Base-by-base conservation (phyloP, 2,888 invertebrate genomes). In the Leucoma salicis region DNA sequence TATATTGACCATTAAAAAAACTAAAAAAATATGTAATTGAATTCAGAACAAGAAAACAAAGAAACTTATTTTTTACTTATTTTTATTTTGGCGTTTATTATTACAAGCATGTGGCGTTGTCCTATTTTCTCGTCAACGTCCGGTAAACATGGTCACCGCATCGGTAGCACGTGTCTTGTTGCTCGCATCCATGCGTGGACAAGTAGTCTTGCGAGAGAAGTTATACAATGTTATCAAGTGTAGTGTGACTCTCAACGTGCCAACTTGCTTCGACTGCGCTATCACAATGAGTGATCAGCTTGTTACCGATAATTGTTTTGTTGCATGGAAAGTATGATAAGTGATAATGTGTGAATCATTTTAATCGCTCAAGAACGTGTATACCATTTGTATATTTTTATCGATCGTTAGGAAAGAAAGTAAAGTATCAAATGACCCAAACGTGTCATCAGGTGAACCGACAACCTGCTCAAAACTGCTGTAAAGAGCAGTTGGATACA, bases 161-260 rank as follows among this genome's bases (percentile, higher is more conserved):
- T 25, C 25, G 27, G 2, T 12, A 42, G 42, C 48, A 48, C 48
- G 48, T 48, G 48, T 41, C 29, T 27, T 7, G 35, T 14, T 35
- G 37, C 32, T 14, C 35, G 32, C 27, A 40, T 39, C 35, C 35
- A 42, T 31, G 31, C 37, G 42, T 39, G 33, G 21, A 24, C 37
- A 27, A n/a, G 15, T 31, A 35, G 35, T 35, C 38, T 35, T 29
- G 14, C 13, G 15, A 31, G 38, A 35, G 16, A 38, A 39, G 39
- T 25, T 14, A 35, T 35, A 42, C 37, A 35, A 34, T 38, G 31
- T 35, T 36, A n/a, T n/a, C 32, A 37, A 28, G 12, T 12, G 4
- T 27, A 5, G n/a, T 27, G 21, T 8, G 8, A 6, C 21, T 21
- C 6, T 34, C 16, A 14, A 31, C 34, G 38, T 34, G 31, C 25